These are phyloP conservation scores for Anticlea derivata DNA, from an alignment of 2,888 invertebrate genomes.

Conservation along the genomic window DNA sequence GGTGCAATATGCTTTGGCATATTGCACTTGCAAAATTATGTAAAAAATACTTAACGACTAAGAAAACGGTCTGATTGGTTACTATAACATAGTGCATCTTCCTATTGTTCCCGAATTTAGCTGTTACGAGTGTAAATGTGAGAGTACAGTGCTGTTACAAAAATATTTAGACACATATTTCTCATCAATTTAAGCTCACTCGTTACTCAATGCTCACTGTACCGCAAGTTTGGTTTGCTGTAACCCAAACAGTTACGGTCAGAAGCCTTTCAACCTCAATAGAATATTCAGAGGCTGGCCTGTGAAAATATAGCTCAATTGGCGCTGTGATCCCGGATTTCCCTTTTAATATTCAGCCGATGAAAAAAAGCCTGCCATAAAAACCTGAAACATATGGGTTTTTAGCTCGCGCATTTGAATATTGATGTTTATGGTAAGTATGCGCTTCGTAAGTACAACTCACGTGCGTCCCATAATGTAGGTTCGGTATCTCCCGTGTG, in stretches of 20 bases:
- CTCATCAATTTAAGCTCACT: no score
- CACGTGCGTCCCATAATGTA: not conserved
- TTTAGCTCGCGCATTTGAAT: constrained; percentile 72
- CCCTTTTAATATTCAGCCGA: constrained; percentile 75
- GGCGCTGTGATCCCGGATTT: constrained; percentile 67
- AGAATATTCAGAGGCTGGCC: constrained; percentile 74
- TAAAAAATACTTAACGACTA: no score
- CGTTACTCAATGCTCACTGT: constrained; percentile 41
- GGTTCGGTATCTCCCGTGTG: no score
- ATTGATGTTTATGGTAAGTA: constrained; percentile 72
- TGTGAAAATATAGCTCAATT: constrained; percentile 76
- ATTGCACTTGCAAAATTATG: no score
- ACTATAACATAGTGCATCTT: no score
- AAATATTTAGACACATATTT: no score
- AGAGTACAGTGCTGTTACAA: no score
- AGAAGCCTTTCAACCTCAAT: constrained; percentile 66
- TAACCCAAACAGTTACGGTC: constrained; percentile 57
- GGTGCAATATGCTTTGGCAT: no score
- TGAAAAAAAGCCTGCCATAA: constrained; percentile 77
- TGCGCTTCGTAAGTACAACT: constrained; percentile 3
- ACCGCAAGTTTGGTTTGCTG: constrained; percentile 47
- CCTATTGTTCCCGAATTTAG: no score
- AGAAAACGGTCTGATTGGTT: no score
- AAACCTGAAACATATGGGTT: constrained; percentile 74
- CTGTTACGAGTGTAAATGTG: no score